A percentile compares a stretch with the other conserved stretches of the same genome.
phyloP scores from a whole-genome alignment of 2,113 vertebrate genomes.

The Carassius carassius region DNA sequence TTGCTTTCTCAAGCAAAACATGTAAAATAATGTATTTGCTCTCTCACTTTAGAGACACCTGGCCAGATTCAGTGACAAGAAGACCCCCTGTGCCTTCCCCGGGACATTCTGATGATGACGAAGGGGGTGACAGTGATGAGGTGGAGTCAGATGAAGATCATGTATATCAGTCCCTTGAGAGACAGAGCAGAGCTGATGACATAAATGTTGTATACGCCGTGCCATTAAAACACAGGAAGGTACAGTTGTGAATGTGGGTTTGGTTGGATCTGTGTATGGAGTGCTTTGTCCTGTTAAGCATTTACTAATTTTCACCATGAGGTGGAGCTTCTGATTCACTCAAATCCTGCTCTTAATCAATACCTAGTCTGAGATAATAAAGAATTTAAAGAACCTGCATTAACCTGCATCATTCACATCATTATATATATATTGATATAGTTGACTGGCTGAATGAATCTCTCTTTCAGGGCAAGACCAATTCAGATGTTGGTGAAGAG shows the following conservation, averaged over 20 bases:
- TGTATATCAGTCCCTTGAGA: constrained; percentile 64
- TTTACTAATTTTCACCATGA: background rate
- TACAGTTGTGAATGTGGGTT: background rate
- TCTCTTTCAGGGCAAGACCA: constrained; percentile 16
- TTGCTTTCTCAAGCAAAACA: background rate
- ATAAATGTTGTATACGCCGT: constrained; percentile 36
- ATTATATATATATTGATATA: background rate
- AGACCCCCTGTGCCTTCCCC: constrained; percentile 72
- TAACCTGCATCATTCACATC: background rate
- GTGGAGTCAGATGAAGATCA: constrained; percentile 65
- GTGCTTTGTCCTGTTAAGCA: background rate
- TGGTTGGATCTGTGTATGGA: constrained; percentile 13
- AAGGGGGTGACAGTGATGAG: constrained; percentile 67
- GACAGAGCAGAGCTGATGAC: constrained; percentile 48
- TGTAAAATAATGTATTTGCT: background rate
- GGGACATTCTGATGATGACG: constrained; percentile 66
- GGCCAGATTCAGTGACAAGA: constrained; percentile 68
- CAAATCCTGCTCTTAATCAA: background rate
- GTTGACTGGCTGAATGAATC: background rate
- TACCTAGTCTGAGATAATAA: background rate
- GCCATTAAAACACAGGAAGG: constrained; percentile 43
- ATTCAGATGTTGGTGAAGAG: constrained; percentile 39
- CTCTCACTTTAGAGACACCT: constrained; percentile 69
- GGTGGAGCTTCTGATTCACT: background rate
- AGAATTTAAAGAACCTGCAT: background rate